Percentiles rank a stretch among this genome's conserved stretches.
Conservation (phyloP, 2,113 vertebrate genomes). For the Poeciliopsis prolifica region DNA sequence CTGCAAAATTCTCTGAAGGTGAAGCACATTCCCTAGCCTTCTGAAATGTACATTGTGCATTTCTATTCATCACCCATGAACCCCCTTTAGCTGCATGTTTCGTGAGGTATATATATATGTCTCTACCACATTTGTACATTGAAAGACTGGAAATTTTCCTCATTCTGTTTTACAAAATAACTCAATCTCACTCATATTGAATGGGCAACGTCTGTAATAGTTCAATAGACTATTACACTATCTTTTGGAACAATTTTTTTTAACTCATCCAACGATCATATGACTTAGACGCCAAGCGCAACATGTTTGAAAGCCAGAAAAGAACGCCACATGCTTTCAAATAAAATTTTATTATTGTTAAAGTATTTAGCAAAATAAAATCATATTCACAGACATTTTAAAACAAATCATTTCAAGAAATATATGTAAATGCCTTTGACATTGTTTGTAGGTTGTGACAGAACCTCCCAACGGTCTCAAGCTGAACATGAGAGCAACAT, state of each 20-base stretch:
- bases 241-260: no score
- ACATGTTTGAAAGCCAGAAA: neutral
- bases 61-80: neutral
- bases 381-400: neutral
- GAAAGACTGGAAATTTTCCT: neutral
- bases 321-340: neutral
- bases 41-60: neutral
- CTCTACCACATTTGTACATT: neutral
- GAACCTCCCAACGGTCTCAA: constrained; percentile 96
- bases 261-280: neutral
- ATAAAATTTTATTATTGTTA: neutral
- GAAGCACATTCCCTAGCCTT: constrained; percentile 15
- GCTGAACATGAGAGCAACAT: constrained; percentile 93
- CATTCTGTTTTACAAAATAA: neutral
- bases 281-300: neutral
- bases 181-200: neutral
- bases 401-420: neutral
- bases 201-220: neutral
- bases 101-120: neutral
- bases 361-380: neutral
- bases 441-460: constrained; percentile 86
- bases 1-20: constrained; percentile 97
- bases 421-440: constrained; percentile 4
- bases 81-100: neutral
- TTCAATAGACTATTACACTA: no score